Evolutionary conservation across 2,888 invertebrate genomes (phyloP).

Genomic region (Argyresthia albistria): DNA sequence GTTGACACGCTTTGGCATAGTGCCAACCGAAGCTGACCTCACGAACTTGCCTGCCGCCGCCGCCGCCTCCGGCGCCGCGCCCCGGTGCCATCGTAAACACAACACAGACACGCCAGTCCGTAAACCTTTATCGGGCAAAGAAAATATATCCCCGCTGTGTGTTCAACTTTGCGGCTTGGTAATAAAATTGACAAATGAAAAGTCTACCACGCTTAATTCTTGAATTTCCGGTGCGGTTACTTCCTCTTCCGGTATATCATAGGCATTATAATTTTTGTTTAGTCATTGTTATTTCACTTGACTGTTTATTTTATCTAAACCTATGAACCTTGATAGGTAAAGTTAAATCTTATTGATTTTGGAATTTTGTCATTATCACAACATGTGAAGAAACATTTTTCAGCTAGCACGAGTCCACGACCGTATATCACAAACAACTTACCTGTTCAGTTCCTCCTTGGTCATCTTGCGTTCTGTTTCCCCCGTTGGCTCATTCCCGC

Average conservation of each 20-base stretch:
- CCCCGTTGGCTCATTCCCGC: slow-evolving; percentile 48
- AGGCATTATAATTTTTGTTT: too few relatives aligned
- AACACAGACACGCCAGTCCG: background rate
- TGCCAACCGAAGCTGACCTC: slow-evolving; percentile 55
- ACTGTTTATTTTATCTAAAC: too few relatives aligned
- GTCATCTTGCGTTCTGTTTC: slow-evolving; percentile 35
- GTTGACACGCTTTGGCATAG: slow-evolving; percentile 55
- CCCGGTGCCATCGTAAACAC: background rate
- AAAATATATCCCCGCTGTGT: too few relatives aligned
- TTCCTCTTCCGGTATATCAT: too few relatives aligned
- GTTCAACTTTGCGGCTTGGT: background rate
- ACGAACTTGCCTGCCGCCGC: slow-evolving; percentile 31
- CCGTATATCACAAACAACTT: slow-evolving; percentile 8
- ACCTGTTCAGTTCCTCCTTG: slow-evolving; percentile 62
- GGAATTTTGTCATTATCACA: background rate
- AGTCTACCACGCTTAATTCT: background rate
- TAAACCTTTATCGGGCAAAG: background rate
- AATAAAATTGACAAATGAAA: background rate
- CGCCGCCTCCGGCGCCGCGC: background rate
- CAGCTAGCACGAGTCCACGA: too few relatives aligned
- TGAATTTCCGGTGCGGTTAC: too few relatives aligned
- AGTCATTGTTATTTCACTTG: too few relatives aligned
- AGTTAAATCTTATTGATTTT: too few relatives aligned
- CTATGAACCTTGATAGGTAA: too few relatives aligned
- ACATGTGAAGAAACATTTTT: background rate